phyloP scores from a whole-genome alignment of 2,113 vertebrate genomes.

The Phaetusa simplex region DNA sequence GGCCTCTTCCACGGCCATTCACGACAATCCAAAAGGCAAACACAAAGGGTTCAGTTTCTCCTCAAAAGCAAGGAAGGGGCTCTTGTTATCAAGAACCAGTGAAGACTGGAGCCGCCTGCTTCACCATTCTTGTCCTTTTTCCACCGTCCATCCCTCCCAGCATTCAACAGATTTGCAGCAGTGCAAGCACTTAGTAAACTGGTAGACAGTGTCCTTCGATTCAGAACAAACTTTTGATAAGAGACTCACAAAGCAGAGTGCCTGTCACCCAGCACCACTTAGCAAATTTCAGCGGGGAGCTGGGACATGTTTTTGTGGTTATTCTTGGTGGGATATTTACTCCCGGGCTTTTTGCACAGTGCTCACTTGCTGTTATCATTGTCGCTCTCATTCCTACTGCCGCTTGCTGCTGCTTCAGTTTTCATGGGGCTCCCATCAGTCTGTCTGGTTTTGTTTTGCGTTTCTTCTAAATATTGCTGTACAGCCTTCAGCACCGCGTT shows the following conservation, averaged over 20 bases:
- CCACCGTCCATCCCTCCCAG: background rate
- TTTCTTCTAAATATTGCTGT: constrained; percentile 89
- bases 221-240: constrained; percentile 35
- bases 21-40: background rate
- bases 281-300: constrained; percentile 44
- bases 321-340: background rate
- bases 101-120: background rate
- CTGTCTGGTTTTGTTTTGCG: constrained; percentile 77
- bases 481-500: constrained; percentile 86
- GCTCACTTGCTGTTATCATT: constrained; percentile 73
- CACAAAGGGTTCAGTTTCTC: background rate
- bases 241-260: constrained; percentile 36
- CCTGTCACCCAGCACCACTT: constrained; percentile 34
- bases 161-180: constrained; percentile 36
- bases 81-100: background rate
- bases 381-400: constrained; percentile 55
- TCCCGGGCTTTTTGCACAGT: background rate
- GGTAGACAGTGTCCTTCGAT: background rate
- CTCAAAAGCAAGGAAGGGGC: background rate
- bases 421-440: constrained; percentile 73
- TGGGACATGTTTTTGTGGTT: background rate
- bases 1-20: constrained; percentile 29
- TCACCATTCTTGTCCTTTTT: background rate
- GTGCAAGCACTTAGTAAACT: background rate
- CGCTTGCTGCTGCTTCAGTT: constrained; percentile 38